Base-by-base conservation (phyloP, 2,888 invertebrate genomes). In the Drosophila bunnanda region DNA sequence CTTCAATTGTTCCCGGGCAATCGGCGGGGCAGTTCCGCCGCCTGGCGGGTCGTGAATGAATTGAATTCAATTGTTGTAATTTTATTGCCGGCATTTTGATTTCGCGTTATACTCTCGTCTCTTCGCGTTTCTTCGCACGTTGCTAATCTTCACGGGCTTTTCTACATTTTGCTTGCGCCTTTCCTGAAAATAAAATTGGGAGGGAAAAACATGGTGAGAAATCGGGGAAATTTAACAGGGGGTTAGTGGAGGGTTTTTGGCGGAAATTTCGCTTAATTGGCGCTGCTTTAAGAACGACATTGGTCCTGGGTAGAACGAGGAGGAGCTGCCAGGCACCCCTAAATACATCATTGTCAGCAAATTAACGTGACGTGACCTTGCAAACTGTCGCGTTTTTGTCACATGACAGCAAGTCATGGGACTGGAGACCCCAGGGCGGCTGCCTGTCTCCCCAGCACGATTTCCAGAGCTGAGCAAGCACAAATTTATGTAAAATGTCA, bases 331-430 rank as follows among this genome's bases (percentile, higher is more conserved):
- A 52, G 12, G 10, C 39, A 41, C 30, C 52, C 50, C 65, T 65
- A 85, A 88, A 85, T 85, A 85, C 85, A 88, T 85, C 85, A 85
- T 85, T 88, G 85, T 88, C 89, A 88, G 87, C 85, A 83, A 89
- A 89, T 88, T 88, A 88, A 89, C 82, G 84, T 88, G 86, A 89
- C 89, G 88, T 88, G 89, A 89, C 89, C 89, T 88, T 88, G 88
- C 87, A 87, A 83, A 80, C 82, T 87, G 86, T 87, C 86, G 83
- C 82, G 75, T 88, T 88, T 81, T 77, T 83, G 83, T 79, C 81
- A 80, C 79, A 84, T 84, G 88, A 75, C 80, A 73, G 64, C 53
- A 67, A 76, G 82, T 76, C 73, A 82, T 82, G 81, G 76, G 56
- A 61, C 36, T 25, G n/a, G 5, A 34, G 38, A 44, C 48, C 43